These are phyloP conservation scores for Cantharis flavilabris DNA, from an alignment of 2,888 invertebrate species.

Conservation along the genomic window DNA sequence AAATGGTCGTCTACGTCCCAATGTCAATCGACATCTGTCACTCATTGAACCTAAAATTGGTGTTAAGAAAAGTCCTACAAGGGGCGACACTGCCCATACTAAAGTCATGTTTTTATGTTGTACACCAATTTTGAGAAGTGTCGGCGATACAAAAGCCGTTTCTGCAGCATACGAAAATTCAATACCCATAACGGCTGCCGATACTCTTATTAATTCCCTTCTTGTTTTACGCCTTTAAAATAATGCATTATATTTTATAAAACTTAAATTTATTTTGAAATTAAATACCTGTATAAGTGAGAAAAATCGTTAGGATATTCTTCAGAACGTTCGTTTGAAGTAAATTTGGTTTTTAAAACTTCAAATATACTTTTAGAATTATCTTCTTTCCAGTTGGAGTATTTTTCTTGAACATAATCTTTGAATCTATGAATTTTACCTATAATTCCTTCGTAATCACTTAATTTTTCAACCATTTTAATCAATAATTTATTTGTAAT, in stretches of 20 bases:
- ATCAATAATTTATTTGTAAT: background rate
- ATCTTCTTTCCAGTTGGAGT: conserved; percentile 65
- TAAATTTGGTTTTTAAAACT: conserved; percentile 55
- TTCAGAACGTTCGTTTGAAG: conserved; percentile 45
- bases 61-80: conserved; percentile 93
- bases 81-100: conserved; percentile 93
- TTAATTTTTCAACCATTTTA: conserved; percentile 75
- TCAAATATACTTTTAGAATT: conserved; percentile 62
- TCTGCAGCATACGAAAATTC: conserved; percentile 98
- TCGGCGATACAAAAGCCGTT: conserved; percentile 96
- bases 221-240: conserved; percentile 73
- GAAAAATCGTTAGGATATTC: conserved; percentile 61
- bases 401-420: conserved; percentile 67
- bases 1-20: conserved; percentile 90
- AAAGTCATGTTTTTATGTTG: conserved; percentile 93
- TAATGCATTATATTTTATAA: background rate
- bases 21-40: conserved; percentile 80
- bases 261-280: background rate
- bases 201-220: conserved; percentile 81
- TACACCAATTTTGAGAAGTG: conserved; percentile 89
- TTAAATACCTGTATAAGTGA: conserved; percentile 67
- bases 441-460: conserved; percentile 77
- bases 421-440: conserved; percentile 72
- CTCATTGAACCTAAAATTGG: conserved; percentile 91
- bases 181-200: conserved; percentile 95